Evolutionary conservation across 2,888 invertebrate species (phyloP).

Genomic region (Rhorus exstirpatorius): DNA sequence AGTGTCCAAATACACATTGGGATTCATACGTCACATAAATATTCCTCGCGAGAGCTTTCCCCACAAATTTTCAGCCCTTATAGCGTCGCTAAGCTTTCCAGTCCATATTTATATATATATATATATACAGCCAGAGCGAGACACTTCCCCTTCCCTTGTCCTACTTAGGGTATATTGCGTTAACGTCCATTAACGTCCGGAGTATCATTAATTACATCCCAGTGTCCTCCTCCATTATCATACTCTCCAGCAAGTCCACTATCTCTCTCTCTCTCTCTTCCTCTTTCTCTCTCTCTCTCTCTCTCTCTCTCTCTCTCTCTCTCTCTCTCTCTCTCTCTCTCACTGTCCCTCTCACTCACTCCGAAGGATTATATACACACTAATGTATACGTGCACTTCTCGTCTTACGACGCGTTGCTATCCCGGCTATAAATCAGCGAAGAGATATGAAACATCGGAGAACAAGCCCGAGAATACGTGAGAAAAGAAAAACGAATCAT

Average conservation of each 20-base stretch:
- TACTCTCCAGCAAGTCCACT: constrained; percentile 69
- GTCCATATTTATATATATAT: constrained; percentile 38
- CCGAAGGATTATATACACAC: constrained; percentile 47
- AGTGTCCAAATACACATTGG: no score
- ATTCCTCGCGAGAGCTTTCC: constrained; percentile 19
- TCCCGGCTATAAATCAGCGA: constrained; percentile 50
- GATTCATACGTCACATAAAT: background rate
- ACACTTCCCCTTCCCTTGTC: constrained; percentile 48
- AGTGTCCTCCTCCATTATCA: constrained; percentile 68
- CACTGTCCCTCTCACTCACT: no score
- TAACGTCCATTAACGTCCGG: constrained; percentile 71
- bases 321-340: no score
- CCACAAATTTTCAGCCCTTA: constrained; percentile 52
- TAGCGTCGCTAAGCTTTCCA: constrained; percentile 18
- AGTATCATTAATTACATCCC: constrained; percentile 71
- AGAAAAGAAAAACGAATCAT: background rate
- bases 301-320: constrained; percentile 20
- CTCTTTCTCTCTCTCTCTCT: constrained; percentile 18
- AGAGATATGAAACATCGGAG: constrained; percentile 24
- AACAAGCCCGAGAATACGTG: background rate
- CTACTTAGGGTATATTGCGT: constrained; percentile 71
- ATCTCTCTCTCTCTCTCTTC: constrained; percentile 28
- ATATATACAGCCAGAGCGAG: no score
- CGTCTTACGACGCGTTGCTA: constrained; percentile 49
- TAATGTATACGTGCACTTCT: constrained; percentile 44